These are phyloP conservation scores for Venustoraphidia nigricollis DNA, from an alignment of 2,888 invertebrate genomes.

Conservation along the genomic window DNA sequence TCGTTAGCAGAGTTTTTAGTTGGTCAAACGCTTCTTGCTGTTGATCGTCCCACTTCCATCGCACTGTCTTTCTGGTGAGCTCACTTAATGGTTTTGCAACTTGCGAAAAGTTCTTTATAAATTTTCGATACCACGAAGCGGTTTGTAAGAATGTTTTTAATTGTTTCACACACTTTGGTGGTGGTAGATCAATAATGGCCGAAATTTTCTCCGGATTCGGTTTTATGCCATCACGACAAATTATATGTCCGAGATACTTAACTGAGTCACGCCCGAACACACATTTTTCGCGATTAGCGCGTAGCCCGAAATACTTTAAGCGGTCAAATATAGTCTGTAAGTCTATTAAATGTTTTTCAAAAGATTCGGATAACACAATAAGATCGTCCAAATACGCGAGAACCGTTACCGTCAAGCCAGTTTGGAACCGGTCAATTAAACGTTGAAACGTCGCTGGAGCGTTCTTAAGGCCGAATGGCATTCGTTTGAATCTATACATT, in stretches of 20 bases:
- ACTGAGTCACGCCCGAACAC: slow-evolving; percentile 8
- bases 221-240: no score
- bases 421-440: slow-evolving; percentile 13
- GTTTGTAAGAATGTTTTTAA: no score
- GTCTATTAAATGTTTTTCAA: slow-evolving; percentile 14
- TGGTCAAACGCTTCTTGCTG: slow-evolving; percentile 3
- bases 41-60: slow-evolving; percentile 8
- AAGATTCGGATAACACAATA: no score
- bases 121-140: no score
- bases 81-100: slow-evolving; percentile 8
- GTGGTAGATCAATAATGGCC: slow-evolving; percentile 6
- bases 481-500: no score
- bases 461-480: no score
- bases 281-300: no score
- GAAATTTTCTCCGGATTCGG: slow-evolving; percentile 6
- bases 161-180: no score
- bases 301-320: slow-evolving; percentile 9
- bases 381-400: slow-evolving; percentile 16
- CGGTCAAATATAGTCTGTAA: slow-evolving; percentile 10
- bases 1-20: slow-evolving; percentile 3
- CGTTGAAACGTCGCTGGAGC: slow-evolving; percentile 16
- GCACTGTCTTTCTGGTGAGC: slow-evolving; percentile 9
- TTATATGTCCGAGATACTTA: slow-evolving; percentile 14
- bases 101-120: no score
- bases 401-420: slow-evolving; percentile 10